phyloP scores from a whole-genome alignment of 2,888 invertebrate genomes.

The Watsonalla cultraria region DNA sequence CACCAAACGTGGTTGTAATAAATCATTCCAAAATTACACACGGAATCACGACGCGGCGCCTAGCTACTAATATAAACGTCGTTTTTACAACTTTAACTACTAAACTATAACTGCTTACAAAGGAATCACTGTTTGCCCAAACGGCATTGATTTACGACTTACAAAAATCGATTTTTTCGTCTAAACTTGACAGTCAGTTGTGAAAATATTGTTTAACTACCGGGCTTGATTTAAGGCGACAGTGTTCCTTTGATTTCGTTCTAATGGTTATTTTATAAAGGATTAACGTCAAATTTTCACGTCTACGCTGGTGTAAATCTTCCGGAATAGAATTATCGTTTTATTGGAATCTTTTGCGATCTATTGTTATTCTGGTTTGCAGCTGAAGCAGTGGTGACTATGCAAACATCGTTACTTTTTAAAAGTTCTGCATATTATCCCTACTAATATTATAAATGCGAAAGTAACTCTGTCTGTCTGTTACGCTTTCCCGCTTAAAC shows the following conservation, averaged over 20 bases:
- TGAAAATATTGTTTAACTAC: conserved; percentile 60
- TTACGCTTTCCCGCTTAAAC: too few relatives aligned
- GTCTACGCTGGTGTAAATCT: not conserved
- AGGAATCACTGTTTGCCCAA: conserved; percentile 73
- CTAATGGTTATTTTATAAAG: not conserved
- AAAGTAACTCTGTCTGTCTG: too few relatives aligned
- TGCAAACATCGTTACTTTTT: not conserved
- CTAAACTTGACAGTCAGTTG: conserved; percentile 26
- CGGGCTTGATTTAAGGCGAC: conserved; percentile 15
- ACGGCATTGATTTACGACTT: conserved; percentile 58
- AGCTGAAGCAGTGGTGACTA: not conserved
- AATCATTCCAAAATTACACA: conserved; percentile 68
- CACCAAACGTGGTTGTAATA: conserved; percentile 43
- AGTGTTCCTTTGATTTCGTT: not conserved
- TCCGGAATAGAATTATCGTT: not conserved
- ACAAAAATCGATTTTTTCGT: not conserved
- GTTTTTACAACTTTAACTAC: conserved; percentile 55
- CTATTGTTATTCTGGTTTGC: not conserved
- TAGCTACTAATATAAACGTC: conserved; percentile 28
- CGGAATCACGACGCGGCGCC: conserved; percentile 40
- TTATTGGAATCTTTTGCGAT: not conserved
- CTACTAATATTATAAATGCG: too few relatives aligned
- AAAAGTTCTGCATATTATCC: not conserved
- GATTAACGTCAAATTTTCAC: not conserved
- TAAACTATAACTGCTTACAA: conserved; percentile 62